Base-by-base conservation (phyloP, 2,797 vertebrate genomes). In the Myotis findleyi region DNA sequence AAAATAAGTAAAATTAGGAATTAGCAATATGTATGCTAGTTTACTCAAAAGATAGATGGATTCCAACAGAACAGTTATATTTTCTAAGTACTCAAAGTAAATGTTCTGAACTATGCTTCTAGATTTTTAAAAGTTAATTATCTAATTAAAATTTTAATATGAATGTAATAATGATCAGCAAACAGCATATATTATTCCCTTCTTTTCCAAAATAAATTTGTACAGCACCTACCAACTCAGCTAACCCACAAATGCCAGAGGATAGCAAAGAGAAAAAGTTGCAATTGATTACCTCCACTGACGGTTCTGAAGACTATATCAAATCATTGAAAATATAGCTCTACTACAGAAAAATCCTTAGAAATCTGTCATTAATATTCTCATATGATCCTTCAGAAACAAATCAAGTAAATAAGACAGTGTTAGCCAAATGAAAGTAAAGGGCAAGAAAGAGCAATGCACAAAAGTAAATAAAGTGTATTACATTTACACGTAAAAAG, bases 61-160 rank as follows among this genome's bases (percentile, higher is more conserved):
- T 17, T 69, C 62, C 25, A 91, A 71, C 1, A 90, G 41, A 88
- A 75, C 2, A 88, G 68, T 30, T 89, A 13, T 76, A 68, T 57
- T 66, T 88, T 85, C n/a, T 71, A 95, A 89, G 44, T 44, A 77
- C 2, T 92, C 33, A 68, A 82, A 88, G 25, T 80, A 88, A 89
- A 79, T 59, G 27, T 69, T 62, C 55, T 85, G 36, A 75, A 17
- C 18, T 53, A 69, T 69, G n/a, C 20, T 20, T 91, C 84, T 59
- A 88, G 20, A 95, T 84, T 92, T 82, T 81, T 59, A 92, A 49
- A 77, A 92, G n/a, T 7, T 91, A 36, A 57, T 30, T 30, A 62
- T 30, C 53, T 72, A 73, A n/a, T 4, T 87, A 64, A 93, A 87
- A 82, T n/a, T 49, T 75, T 71, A 69, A 71, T 23, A 85, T 69